Base-by-base conservation (phyloP, 2,797 vertebrate genomes). In the Helarctos malayanus region DNA sequence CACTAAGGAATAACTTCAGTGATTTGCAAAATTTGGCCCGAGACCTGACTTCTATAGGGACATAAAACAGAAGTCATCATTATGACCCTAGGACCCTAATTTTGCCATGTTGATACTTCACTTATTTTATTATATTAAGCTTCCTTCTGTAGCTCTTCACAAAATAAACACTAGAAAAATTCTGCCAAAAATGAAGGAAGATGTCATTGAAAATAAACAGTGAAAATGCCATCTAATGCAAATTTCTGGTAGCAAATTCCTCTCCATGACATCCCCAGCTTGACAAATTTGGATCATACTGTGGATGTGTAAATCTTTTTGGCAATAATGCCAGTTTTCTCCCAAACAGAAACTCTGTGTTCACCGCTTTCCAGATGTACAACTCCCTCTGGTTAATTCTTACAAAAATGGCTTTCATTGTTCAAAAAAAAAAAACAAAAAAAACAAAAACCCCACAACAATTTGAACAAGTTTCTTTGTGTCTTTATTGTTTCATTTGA, bases 321-420 rank as follows among this genome's bases (percentile, higher is more conserved):
- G 92, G 93, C 81, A 97, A 96, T 97, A 98, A 98, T 91, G 80
- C 16, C 94, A 83, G 29, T 97, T 97, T 95, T 94, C 69, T 94
- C 76, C 57, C 63, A 97, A 92, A 91, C 83, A 97, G 59, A 95
- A 97, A 76, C 75, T 89, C 52, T 84, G 84, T 91, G 59, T 95
- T 95, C 89, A 97, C 92, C 0, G 19, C 96, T 97, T 97, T 98
- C 98, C 98, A 98, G 98, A 99, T 98, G 98, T 94, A 97, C 57
- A 94, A 80, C 25, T 94, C 95, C 92, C 87, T 98, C 97, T 97
- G 96, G 94, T 98, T 98, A 98, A 96, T 98, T 98, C 91, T 94
- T 97, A 95, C 97, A 98, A 98, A 98, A 97, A 97, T 76, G 32
- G 38, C 29, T 97, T 98, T 97, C 89, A 94, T 98, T 97, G 98